These are phyloP conservation scores for Struthidea cinerea DNA, from an alignment of 2,113 vertebrate species.

Conservation along the genomic window DNA sequence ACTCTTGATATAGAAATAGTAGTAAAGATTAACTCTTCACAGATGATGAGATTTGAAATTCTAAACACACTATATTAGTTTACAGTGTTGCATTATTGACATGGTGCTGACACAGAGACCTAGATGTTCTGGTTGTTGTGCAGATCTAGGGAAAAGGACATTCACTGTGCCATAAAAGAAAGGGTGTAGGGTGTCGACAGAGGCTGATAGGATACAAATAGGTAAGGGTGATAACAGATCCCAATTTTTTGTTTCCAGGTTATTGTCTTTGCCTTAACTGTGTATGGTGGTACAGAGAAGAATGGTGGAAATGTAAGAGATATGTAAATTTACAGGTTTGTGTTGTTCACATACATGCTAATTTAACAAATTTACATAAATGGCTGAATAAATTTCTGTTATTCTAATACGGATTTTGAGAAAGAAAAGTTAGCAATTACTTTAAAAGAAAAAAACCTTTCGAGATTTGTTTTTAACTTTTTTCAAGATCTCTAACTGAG, in stretches of 20 bases:
- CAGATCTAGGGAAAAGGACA: not conserved
- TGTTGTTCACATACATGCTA: not conserved
- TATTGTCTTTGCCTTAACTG: not conserved
- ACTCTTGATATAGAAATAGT: not conserved
- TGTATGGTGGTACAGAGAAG: not conserved
- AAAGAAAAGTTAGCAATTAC: not conserved
- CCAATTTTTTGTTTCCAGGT: not conserved
- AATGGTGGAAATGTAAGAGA: not conserved
- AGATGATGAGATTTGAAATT: not conserved
- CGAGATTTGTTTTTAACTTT: not conserved
- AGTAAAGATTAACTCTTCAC: not conserved
- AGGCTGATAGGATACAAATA: not conserved
- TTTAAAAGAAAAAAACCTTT: not conserved
- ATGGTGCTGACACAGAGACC: not conserved
- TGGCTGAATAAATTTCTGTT: not conserved
- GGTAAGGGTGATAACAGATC: not conserved
- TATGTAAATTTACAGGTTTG: not conserved
- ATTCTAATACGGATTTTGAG: not conserved
- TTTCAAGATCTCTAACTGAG: not conserved
- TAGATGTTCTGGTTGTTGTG: not conserved
- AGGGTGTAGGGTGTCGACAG: fast-evolving
- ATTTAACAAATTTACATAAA: not conserved
- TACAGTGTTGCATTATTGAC: not conserved
- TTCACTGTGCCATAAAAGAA: not conserved
- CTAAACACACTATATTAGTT: not conserved